Evolutionary conservation across 2,113 vertebrate genomes (phyloP).

Genomic region (Benthochromis sp.): DNA sequence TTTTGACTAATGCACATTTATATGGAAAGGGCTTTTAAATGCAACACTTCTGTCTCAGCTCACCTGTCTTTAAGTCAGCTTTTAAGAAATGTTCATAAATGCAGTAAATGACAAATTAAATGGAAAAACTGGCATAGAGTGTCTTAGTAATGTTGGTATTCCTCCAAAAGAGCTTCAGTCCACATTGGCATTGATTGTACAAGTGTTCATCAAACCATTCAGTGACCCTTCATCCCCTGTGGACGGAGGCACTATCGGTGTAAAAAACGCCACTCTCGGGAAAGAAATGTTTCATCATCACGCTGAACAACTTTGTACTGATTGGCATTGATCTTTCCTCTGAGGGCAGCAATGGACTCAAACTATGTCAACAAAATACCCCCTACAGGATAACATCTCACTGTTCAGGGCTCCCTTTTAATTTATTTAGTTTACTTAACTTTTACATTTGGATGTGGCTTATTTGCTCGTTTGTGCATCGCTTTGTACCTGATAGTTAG

Average conservation of each 20-base stretch:
- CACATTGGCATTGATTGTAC: neutral
- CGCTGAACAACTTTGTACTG: neutral
- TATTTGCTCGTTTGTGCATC: neutral
- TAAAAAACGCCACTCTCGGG: neutral
- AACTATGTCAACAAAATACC: neutral
- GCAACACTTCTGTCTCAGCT: neutral
- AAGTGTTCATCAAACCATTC: neutral
- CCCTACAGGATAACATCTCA: neutral
- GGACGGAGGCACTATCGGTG: neutral
- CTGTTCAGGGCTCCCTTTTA: neutral
- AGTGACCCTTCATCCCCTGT: neutral
- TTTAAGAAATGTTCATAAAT: neutral
- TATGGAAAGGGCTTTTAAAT: neutral
- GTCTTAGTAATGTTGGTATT: neutral
- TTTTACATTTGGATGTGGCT: neutral
- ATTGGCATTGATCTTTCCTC: neutral
- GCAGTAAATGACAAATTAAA: neutral
- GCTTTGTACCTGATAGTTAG: neutral
- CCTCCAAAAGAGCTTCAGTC: neutral
- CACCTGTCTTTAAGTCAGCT: neutral
- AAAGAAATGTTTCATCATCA: neutral
- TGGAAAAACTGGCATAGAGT: neutral
- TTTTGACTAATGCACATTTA: neutral
- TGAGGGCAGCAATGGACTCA: neutral
- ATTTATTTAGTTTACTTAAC: neutral